phyloP scores from a whole-genome alignment of 2,797 vertebrate species.

The Rhabdomys pumilio region DNA sequence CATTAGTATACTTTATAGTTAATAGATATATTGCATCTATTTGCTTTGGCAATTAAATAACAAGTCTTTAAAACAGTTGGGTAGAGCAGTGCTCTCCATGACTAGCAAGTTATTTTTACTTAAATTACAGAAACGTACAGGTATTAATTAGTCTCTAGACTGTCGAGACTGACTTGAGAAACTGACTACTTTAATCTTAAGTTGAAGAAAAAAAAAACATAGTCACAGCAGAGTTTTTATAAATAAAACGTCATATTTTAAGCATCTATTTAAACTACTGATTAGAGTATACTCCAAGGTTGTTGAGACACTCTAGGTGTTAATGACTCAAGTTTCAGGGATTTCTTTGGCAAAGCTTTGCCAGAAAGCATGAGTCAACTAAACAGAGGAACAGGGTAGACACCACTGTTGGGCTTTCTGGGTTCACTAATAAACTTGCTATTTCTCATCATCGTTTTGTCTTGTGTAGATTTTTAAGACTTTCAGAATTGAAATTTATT shows the following conservation, averaged over 20 bases:
- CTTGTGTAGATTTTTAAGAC: not conserved
- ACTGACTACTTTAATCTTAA: slow-evolving; percentile 46
- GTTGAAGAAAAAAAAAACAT: not conserved
- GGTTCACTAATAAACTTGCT: not conserved
- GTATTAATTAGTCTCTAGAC: not conserved
- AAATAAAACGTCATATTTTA: not conserved
- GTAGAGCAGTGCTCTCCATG: not conserved
- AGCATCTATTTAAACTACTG: not conserved
- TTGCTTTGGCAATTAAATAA: slow-evolving; percentile 50
- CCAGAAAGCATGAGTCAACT: not conserved
- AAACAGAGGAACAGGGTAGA: not conserved
- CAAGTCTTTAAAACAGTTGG: not conserved
- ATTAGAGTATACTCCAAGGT: not conserved
- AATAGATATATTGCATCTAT: not conserved
- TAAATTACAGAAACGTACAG: not conserved
- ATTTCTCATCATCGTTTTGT: slow-evolving; percentile 31
- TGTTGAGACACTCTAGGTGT: not conserved
- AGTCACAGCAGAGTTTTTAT: not conserved
- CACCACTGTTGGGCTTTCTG: not conserved
- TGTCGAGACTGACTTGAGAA: not conserved
- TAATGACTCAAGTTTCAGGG: not conserved
- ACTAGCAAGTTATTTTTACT: slow-evolving; percentile 20
- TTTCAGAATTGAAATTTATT: not conserved
- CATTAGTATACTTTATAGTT: slow-evolving; percentile 38
- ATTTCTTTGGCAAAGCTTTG: not conserved